Evolutionary conservation across 2,113 vertebrate genomes (phyloP), one percentile per base, ranked within the genome.

Genomic region (Rousettus leschenaultii): DNA sequence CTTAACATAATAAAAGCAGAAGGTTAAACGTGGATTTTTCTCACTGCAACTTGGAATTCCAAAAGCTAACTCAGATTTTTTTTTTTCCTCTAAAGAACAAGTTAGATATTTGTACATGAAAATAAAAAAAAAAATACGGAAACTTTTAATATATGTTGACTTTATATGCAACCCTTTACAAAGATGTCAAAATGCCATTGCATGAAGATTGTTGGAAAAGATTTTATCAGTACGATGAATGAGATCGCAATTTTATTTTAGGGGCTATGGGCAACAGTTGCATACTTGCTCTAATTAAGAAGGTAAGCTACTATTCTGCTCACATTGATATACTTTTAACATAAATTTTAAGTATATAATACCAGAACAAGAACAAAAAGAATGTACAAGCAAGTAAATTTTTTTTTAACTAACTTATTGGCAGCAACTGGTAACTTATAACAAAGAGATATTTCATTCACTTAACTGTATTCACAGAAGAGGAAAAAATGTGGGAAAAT

Each of bases 1-100:
- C 98, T 98, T 98, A 98, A 99, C 99, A 98, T 97, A 98, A 98
- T 95, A 98, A 98, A 96, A 98, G 96, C 79, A 97, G 95, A 94
- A 96, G 96, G 97, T 97, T 97, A 97, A 96, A 97, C 94, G 94
- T 95, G 95, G 88, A 96, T 95, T 97, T 98, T 98, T 98, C 97
- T 98, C 97, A 96, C 59, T 93, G 97, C 95, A 97, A 92, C 96
- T 74, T 96, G 96, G 97, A 98, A 98, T 96, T 92, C 75, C 73
- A 95, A 51, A 51, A 97, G 89, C 91, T 98, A 97, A 98, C 55
- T 70, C 30, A 12, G 57, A 84, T 73, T 88, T 92, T 86, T 71
- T 71, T 51, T 94, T 94, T 53, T 84, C 21, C 77, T 93, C 80
- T 45, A 80, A 90, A 94, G 92, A 88, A 77, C 70, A 89, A 95